Conservation (phyloP, 2,888 invertebrate species). For the Himalopsyche japonica region DNA sequence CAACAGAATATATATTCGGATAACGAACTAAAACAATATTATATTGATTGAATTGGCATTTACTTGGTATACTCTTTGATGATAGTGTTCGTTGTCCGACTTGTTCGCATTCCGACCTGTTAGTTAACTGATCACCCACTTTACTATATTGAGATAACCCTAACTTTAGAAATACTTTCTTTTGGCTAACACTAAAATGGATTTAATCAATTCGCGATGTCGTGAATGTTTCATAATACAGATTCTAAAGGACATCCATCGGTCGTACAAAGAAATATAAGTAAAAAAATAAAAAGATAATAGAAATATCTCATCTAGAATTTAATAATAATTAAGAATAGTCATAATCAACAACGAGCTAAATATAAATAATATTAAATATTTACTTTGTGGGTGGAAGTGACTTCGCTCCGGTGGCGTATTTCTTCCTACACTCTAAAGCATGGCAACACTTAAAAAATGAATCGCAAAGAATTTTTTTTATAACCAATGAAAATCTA, state of each 20-base stretch:
- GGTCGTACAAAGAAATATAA: neutral
- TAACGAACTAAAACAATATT: neutral
- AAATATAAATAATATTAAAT: neutral
- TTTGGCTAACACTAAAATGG: neutral
- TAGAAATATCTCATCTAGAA: neutral
- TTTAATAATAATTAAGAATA: neutral
- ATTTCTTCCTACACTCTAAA: neutral
- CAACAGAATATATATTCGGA: neutral
- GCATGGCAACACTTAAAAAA: neutral
- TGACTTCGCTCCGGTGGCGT: neutral
- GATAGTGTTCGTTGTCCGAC: no score
- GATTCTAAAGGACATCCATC: neutral
- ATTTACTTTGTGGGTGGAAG: neutral
- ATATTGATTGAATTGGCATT: no score
- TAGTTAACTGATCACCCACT: no score
- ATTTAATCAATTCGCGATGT: neutral
- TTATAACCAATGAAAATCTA: neutral
- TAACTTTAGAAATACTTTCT: no score
- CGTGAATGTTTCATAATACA: no score
- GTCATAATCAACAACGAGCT: neutral
- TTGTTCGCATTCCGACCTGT: no score
- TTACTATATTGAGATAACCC: no score
- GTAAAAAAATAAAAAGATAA: neutral
- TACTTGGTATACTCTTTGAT: no score
- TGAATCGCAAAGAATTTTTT: neutral